Base-by-base conservation (phyloP, 2,797 vertebrate genomes). In the Buphagus erythrorhynchus region DNA sequence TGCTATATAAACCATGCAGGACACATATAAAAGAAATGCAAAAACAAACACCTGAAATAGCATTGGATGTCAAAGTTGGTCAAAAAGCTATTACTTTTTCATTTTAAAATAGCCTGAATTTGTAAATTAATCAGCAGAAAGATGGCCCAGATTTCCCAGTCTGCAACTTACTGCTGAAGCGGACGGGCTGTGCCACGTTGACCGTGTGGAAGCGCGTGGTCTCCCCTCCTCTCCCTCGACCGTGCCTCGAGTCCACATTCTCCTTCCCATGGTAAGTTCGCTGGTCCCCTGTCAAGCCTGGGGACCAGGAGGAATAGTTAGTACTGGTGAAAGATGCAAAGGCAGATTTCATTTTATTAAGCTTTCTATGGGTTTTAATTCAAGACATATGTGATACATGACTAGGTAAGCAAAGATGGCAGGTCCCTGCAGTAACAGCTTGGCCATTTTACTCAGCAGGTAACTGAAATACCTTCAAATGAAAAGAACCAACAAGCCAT, bases 151-250 rank as follows among this genome's bases (percentile, higher is more conserved):
- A 85, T 88, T 95, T 72, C 86, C 95, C 97, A 97, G 98, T 95
- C 97, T 96, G 96, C 98, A 98, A 96, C 99, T 99, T 98, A 99
- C 99, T 99, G 98, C 99, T 99, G 95, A 99, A 99, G 91, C 99
- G 99, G 71, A 99, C 98, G 0, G 99, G 99, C 97, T 99, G 99
- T 6, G 99, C 99, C 97, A 99, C 98, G 3, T 99, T 99, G 62
- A 99, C 98, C 1, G 99, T 87, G 28, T 98, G 98, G 58, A 98
- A 98, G 67, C 98, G 98, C 2, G 97, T 97, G 16, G 97, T 97
- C n/a, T 98, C 98, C 5, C 96, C 96, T 68, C 97, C 97, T 68
- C 98, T 95, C 45, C 96, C 95, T 35, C 98, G 92, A 9, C 3
- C 93, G 66, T 97, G 98, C 84, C 98, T 57, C 6, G 97, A 97